A percentile compares a stretch with the other conserved stretches of the same genome.
Conservation (phyloP, 2,113 vertebrate species). For the Gymnarchus niloticus region DNA sequence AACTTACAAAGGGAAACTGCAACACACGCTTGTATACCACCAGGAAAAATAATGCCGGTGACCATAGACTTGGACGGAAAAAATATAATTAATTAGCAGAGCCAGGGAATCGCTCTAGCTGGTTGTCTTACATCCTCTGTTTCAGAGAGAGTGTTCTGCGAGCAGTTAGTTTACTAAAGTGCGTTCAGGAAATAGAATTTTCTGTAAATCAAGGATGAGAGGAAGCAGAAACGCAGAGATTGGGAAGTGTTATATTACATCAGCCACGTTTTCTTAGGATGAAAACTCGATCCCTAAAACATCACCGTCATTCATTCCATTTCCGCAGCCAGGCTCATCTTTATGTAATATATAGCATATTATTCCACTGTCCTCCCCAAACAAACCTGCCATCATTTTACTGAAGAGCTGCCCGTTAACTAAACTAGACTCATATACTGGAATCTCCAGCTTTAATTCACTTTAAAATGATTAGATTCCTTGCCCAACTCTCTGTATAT, state of each 20-base stretch:
- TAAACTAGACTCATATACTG: slow-evolving; percentile 12
- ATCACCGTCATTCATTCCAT: background rate
- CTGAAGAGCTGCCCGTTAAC: slow-evolving; percentile 15
- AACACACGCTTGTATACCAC: background rate
- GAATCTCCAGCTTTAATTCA: background rate
- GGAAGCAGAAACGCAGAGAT: background rate
- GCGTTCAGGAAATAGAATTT: background rate
- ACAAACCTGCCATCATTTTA: background rate
- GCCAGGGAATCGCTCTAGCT: background rate
- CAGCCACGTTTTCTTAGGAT: background rate
- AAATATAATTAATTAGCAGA: slow-evolving; percentile 12
- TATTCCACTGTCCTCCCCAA: background rate
- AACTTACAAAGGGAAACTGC: background rate
- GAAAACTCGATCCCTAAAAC: slow-evolving; percentile 15
- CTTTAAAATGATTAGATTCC: slow-evolving; percentile 23
- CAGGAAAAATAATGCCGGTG: background rate
- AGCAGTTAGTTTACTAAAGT: background rate
- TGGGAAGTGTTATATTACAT: background rate
- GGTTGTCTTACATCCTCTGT: slow-evolving; percentile 3
- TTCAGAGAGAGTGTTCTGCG: background rate
- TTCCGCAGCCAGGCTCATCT: background rate
- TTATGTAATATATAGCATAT: background rate
- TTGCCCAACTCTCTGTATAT: slow-evolving; percentile 14
- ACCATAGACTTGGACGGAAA: background rate
- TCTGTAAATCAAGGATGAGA: background rate